Conservation (phyloP, 2,113 vertebrate species). For the Sterna hirundo region DNA sequence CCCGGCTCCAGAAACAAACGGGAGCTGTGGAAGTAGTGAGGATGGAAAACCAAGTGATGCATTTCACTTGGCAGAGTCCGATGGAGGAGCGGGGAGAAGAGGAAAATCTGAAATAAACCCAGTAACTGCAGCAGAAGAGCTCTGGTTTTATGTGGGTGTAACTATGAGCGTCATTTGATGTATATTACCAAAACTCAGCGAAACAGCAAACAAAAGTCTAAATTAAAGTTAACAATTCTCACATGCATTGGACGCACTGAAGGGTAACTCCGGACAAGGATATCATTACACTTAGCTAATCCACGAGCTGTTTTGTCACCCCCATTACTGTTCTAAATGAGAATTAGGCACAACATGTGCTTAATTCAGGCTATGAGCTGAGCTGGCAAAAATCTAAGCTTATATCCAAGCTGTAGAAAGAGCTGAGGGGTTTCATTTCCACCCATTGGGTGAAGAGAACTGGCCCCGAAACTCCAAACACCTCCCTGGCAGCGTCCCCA, state of each 20-base stretch:
- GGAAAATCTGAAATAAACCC: not conserved
- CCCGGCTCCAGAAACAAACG: not conserved
- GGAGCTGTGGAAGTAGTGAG: accelerated
- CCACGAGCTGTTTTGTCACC: not conserved
- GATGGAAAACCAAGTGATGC: not conserved
- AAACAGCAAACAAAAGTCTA: not conserved
- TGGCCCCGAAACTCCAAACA: not conserved
- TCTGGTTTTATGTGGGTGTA: not conserved
- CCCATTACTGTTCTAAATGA: not conserved
- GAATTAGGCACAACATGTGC: not conserved
- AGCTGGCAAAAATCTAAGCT: not conserved
- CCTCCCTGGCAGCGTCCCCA: not conserved
- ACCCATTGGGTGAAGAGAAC: not conserved
- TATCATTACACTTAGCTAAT: not conserved
- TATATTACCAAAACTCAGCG: not conserved
- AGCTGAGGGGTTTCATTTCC: not conserved
- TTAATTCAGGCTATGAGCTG: not conserved
- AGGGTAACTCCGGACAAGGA: not conserved
- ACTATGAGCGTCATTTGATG: not conserved
- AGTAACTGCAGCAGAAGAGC: not conserved
- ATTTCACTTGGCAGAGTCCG: not conserved
- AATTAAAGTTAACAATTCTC: not conserved
- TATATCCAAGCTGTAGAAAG: not conserved
- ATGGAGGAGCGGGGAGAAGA: not conserved
- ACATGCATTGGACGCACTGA: not conserved